A percentile compares a stretch with the other conserved stretches of the same genome.
Evolutionary conservation across 2,888 invertebrate species (phyloP).

Genomic region (Lasioglossum morio): DNA sequence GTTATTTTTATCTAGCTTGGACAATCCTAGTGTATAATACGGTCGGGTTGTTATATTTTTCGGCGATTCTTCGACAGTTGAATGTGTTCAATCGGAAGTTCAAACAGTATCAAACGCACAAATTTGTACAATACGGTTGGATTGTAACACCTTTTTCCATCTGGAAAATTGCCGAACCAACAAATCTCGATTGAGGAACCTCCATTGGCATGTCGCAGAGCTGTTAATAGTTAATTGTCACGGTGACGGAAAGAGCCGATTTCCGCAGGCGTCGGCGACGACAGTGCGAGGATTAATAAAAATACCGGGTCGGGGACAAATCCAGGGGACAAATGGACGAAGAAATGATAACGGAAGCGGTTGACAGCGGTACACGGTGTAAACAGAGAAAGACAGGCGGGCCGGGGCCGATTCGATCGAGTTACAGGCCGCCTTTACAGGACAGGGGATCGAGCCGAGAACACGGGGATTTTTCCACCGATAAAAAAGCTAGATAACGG

Average conservation of each 20-base stretch:
- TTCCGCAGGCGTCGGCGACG: neutral
- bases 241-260: neutral
- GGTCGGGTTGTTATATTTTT: too few relatives aligned
- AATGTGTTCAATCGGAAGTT: too few relatives aligned
- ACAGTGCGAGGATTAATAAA: neutral
- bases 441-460: neutral
- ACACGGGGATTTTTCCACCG: neutral
- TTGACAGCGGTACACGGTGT: neutral
- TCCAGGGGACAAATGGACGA: neutral
- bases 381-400: neutral
- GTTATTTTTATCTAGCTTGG: too few relatives aligned
- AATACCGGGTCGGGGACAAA: neutral
- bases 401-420: neutral
- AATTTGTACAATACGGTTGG: too few relatives aligned
- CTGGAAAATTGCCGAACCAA: too few relatives aligned
- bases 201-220: too few relatives aligned
- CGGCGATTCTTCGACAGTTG: too few relatives aligned
- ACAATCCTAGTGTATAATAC: too few relatives aligned
- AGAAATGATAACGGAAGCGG: neutral
- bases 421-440: neutral
- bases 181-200: too few relatives aligned
- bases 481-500: conserved; percentile 22
- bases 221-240: neutral
- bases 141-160: too few relatives aligned
- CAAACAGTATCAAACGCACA: too few relatives aligned